Percentiles rank a stretch among this genome's conserved stretches.
These are phyloP conservation scores for Bombus pyrosoma DNA, from an alignment of 1,140 invertebrate species.

Conservation along the genomic window DNA sequence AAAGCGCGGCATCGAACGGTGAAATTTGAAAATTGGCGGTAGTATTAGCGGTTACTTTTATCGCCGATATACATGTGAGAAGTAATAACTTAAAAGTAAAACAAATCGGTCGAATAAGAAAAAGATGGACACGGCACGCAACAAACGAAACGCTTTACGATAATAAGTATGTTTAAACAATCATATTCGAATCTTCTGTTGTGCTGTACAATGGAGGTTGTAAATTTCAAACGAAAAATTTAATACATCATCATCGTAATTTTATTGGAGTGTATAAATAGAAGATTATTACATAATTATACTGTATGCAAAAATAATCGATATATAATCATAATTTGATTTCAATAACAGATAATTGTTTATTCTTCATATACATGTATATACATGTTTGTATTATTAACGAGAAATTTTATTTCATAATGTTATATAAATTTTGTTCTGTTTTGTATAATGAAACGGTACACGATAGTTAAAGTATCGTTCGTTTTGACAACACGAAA, in stretches of 20 bases:
- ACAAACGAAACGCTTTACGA: not conserved
- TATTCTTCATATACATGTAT: not conserved
- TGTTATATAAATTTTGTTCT: not conserved
- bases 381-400: not conserved
- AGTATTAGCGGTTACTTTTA: not conserved
- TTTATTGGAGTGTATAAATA: not conserved
- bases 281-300: not conserved
- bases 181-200: not conserved
- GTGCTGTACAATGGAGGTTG: not conserved
- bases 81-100: not conserved
- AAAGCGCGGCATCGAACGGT: slow-evolving; percentile 17
- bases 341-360: not conserved
- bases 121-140: not conserved
- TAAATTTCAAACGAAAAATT: not conserved
- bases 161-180: not conserved
- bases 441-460: not conserved
- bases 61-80: not conserved
- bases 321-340: not conserved
- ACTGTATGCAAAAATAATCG: not conserved
- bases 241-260: not conserved
- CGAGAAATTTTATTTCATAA: no score
- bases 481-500: not conserved
- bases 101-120: not conserved
- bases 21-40: slow-evolving; percentile 56
- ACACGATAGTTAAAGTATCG: no score